phyloP scores from a whole-genome alignment of 2,113 vertebrate species.

The Sphaerodactylus townsendi region DNA sequence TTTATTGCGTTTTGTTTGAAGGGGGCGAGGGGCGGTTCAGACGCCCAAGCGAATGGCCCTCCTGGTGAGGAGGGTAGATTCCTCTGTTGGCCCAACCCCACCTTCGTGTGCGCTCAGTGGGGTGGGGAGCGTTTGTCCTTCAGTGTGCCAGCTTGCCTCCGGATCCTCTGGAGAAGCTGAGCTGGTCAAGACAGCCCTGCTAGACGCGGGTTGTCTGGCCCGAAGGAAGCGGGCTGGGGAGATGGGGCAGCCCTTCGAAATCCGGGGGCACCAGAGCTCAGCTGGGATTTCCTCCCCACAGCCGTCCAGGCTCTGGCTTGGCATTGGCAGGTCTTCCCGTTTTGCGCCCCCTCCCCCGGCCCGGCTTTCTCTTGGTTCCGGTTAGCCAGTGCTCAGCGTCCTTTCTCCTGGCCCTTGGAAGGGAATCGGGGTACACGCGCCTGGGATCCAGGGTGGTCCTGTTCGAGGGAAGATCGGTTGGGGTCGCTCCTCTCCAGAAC shows the following conservation, averaged over 20 bases:
- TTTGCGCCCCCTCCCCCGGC: neutral
- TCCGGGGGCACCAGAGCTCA: neutral
- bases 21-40: constrained; percentile 29
- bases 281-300: neutral
- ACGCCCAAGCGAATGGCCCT: constrained; percentile 55
- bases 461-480: neutral
- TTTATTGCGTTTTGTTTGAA: constrained; percentile 69
- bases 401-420: neutral
- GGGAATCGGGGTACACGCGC: too few species aligned
- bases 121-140: too few species aligned
- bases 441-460: neutral
- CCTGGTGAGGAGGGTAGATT: constrained; percentile 51
- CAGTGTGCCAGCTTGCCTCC: too few species aligned
- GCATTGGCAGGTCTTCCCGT: too few species aligned
- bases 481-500: neutral
- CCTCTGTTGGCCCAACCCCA: constrained; percentile 20
- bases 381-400: neutral
- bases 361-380: too few species aligned
- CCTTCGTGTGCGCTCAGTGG: neutral
- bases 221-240: too few species aligned
- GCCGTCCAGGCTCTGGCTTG: neutral
- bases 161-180: neutral
- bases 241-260: neutral
- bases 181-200: neutral
- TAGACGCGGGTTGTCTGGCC: neutral